Conservation (phyloP, 2,888 invertebrate species). For the Cenopis cana region DNA sequence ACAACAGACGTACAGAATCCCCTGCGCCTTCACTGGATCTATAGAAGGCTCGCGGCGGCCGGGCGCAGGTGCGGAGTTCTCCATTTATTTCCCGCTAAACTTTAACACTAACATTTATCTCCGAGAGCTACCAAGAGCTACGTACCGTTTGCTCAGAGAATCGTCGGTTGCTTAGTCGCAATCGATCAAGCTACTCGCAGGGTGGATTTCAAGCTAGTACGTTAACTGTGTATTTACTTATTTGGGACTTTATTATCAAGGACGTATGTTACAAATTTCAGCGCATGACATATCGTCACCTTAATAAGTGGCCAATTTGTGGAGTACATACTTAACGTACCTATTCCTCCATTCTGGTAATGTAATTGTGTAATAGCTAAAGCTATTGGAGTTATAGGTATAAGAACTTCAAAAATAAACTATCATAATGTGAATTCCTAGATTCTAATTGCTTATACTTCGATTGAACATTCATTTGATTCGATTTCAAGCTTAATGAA, state of each 20-base stretch:
- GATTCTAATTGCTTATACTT: too few relatives aligned
- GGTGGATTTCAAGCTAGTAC: neutral
- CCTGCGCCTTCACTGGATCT: conserved; percentile 79
- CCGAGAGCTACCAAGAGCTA: neutral
- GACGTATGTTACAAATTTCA: too few relatives aligned
- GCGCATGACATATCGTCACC: too few relatives aligned
- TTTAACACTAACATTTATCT: conserved; percentile 34
- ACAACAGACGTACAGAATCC: conserved; percentile 65
- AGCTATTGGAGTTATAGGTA: too few relatives aligned
- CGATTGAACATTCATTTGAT: neutral
- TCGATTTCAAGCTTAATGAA: neutral
- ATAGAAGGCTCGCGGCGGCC: conserved; percentile 68
- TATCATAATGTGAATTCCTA: too few relatives aligned
- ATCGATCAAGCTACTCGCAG: conserved; percentile 17
- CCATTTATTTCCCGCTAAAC: conserved; percentile 58
- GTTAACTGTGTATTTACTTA: neutral
- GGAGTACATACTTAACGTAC: too few relatives aligned
- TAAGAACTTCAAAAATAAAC: too few relatives aligned
- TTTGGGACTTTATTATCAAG: neutral
- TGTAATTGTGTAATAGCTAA: too few relatives aligned
- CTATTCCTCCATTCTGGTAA: too few relatives aligned
- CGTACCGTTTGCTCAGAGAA: conserved; percentile 17
- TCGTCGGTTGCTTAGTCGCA: neutral
- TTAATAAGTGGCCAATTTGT: too few relatives aligned
- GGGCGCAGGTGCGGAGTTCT: conserved; percentile 62